A percentile compares a stretch with the other conserved stretches of the same genome.
Conservation (phyloP, 2,113 vertebrate genomes). For the Noturus placidus region DNA sequence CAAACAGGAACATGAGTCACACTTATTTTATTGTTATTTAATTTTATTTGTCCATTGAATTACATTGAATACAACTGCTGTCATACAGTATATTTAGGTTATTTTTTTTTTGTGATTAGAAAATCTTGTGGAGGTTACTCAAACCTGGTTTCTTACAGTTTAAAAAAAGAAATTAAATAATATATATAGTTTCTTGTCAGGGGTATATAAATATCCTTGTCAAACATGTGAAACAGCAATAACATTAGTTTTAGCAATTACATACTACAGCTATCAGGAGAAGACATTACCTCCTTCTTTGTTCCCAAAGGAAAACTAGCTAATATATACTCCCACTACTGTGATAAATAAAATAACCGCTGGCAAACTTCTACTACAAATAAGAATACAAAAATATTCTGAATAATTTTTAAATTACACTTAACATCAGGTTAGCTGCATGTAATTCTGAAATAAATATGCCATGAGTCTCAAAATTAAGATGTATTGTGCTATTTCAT, state of each 20-base stretch:
- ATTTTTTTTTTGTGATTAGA: neutral
- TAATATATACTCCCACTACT: slow-evolving; percentile 43
- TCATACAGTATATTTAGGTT: neutral
- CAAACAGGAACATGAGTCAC: neutral
- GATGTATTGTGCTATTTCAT: neutral
- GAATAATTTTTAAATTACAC: neutral
- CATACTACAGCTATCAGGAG: slow-evolving; percentile 62
- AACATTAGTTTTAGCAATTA: slow-evolving; percentile 56
- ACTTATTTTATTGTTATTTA: neutral
- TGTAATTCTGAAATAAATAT: neutral
- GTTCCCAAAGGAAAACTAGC: slow-evolving; percentile 58
- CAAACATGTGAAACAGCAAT: slow-evolving; percentile 54
- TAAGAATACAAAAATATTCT: no score
- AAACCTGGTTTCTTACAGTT: neutral
- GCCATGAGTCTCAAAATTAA: neutral
- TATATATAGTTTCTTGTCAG: neutral
- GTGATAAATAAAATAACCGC: slow-evolving; percentile 16
- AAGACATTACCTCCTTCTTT: slow-evolving; percentile 59
- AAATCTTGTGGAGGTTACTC: neutral
- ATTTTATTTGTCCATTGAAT: neutral
- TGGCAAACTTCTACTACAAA: neutral
- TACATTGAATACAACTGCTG: no score
- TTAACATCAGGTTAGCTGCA: neutral
- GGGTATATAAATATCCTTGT: slow-evolving; percentile 20
- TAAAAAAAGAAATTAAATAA: neutral